Conservation (phyloP, 1,140 invertebrate genomes). For the Ceratina australensis region DNA sequence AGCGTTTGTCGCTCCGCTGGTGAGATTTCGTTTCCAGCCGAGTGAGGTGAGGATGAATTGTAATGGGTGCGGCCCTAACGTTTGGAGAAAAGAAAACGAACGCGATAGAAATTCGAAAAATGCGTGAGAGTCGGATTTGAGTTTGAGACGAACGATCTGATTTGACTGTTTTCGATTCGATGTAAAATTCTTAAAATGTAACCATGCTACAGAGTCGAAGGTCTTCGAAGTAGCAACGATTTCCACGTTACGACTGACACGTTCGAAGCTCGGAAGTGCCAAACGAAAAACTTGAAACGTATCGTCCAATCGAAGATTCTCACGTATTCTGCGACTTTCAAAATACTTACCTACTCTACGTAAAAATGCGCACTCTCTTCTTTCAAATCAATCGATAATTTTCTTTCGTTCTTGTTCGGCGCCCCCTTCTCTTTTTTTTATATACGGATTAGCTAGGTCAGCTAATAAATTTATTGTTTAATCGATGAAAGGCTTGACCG, state of each 20-base stretch:
- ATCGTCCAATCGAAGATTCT: conserved; percentile 35
- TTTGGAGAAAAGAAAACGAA: conserved; percentile 47
- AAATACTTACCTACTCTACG: conserved; percentile 48
- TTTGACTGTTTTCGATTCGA: background rate
- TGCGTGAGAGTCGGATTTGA: conserved; percentile 44
- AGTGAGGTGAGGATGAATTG: conserved; percentile 16
- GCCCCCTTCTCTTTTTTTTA: conserved; percentile 42
- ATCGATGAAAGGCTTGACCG: conserved; percentile 52
- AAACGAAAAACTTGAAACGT: conserved; percentile 30
- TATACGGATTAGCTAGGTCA: conserved; percentile 53
- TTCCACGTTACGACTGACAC: background rate
- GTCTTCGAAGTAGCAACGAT: no score
- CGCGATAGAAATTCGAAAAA: conserved; percentile 49
- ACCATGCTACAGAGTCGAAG: no score
- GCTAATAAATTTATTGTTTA: conserved; percentile 63
- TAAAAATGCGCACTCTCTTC: conserved; percentile 49
- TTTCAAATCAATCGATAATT: conserved; percentile 37
- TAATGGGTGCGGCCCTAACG: conserved; percentile 39
- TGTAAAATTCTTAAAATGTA: background rate
- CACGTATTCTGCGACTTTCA: conserved; percentile 50
- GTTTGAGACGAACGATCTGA: background rate
- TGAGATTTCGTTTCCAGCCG: conserved; percentile 26
- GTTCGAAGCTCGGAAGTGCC: conserved; percentile 37
- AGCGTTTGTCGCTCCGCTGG: conserved; percentile 6
- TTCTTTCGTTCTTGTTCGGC: conserved; percentile 43